Conservation (phyloP, 2,113 vertebrate genomes). For the Crypturellus undulatus region DNA sequence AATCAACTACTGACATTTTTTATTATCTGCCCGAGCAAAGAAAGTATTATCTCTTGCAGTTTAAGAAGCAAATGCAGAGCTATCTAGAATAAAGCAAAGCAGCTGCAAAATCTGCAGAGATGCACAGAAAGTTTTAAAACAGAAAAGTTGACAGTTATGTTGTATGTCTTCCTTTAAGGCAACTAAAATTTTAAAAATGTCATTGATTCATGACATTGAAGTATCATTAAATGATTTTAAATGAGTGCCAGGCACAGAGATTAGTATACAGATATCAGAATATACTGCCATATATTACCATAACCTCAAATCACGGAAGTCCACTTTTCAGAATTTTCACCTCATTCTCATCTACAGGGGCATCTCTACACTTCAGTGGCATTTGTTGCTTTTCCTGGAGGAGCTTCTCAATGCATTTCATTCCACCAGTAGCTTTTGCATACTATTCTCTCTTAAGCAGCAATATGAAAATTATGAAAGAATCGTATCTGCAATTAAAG, state of each 20-base stretch:
- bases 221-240: not conserved
- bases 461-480: accelerated
- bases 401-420: not conserved
- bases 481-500: not conserved
- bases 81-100: not conserved
- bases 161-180: not conserved
- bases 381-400: not conserved
- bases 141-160: not conserved
- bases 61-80: not conserved
- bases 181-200: not conserved
- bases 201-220: no score
- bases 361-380: not conserved
- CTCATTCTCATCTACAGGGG: not conserved
- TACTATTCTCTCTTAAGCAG: not conserved
- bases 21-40: not conserved
- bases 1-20: not conserved
- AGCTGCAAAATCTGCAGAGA: not conserved
- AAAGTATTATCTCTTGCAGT: not conserved
- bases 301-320: not conserved
- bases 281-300: no score
- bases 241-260: not conserved
- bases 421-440: not conserved
- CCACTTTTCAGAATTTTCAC: not conserved
- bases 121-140: not conserved
- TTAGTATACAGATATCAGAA: not conserved